Evolutionary conservation across 1,140 invertebrate genomes (phyloP).

Genomic region (Acromyrmex echinatior): DNA sequence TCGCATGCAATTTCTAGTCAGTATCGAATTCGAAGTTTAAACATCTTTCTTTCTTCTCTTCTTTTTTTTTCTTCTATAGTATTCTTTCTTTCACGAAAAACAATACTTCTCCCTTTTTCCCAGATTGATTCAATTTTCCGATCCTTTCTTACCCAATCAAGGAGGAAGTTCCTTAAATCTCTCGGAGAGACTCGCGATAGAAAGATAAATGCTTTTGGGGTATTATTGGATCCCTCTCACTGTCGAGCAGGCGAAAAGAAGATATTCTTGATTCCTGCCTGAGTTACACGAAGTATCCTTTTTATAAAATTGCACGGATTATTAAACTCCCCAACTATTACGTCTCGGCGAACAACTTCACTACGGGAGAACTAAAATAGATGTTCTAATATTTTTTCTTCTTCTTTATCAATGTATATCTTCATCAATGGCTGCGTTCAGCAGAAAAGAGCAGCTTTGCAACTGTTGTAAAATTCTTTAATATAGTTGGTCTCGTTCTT

Average conservation of each 20-base stretch:
- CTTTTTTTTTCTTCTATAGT: not conserved
- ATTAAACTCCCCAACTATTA: not conserved
- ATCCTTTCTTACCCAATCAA: constrained; percentile 18
- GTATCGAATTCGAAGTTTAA: not conserved
- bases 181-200: not conserved
- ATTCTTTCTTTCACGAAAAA: not conserved
- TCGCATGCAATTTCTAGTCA: not conserved
- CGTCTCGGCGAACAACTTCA: not conserved
- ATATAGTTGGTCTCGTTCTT: too few species aligned
- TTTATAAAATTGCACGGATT: constrained; percentile 6
- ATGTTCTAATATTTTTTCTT: not conserved
- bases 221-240: not conserved
- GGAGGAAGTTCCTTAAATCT: not conserved
- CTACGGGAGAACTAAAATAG: not conserved
- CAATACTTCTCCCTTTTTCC: not conserved
- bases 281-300: not conserved
- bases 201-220: constrained; percentile 3
- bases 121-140: constrained; percentile 7
- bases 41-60: not conserved
- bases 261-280: not conserved
- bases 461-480: too few species aligned
- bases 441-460: too few species aligned
- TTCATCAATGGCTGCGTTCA: too few species aligned
- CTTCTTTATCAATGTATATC: not conserved
- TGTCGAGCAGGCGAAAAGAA: not conserved